A percentile compares a stretch with the other conserved stretches of the same genome.
phyloP scores from a whole-genome alignment of 2,888 invertebrate genomes.

The Caenorhabditis sp. region DNA sequence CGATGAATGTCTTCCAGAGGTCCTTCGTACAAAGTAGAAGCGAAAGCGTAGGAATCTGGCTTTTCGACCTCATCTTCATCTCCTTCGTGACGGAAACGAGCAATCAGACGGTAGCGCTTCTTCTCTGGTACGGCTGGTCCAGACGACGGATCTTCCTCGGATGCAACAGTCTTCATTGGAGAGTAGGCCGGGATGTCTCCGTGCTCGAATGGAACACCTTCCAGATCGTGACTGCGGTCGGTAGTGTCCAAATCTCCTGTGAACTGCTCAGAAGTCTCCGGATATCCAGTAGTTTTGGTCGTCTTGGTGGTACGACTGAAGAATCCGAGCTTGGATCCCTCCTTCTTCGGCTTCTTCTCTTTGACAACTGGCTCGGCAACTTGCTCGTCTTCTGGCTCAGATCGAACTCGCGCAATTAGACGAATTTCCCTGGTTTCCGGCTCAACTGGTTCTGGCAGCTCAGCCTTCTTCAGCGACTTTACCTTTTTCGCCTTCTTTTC shows the following conservation, averaged over 20 bases:
- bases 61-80: constrained; percentile 29
- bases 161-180: not conserved
- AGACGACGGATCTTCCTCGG: not conserved
- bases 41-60: constrained; percentile 37
- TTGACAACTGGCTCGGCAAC: not conserved
- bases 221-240: constrained; percentile 25
- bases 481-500: not conserved
- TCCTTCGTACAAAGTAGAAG: constrained; percentile 35
- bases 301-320: constrained; percentile 18
- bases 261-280: constrained; percentile 30
- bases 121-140: constrained; percentile 11
- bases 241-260: constrained; percentile 40
- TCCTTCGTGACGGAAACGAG: constrained; percentile 28
- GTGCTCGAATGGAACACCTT: constrained; percentile 29
- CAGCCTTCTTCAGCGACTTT: constrained; percentile 3
- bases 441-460: not conserved
- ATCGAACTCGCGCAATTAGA: constrained; percentile 14
- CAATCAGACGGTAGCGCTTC: constrained; percentile 24
- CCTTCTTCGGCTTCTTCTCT: constrained; percentile 19
- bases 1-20: constrained; percentile 32
- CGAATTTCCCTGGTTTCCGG: constrained; percentile 24
- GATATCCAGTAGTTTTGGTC: constrained; percentile 26
- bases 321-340: constrained; percentile 29
- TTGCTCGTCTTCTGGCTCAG: constrained; percentile 15
- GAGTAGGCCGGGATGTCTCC: constrained; percentile 24